Base-by-base conservation (phyloP, 2,888 invertebrate species). In the Ametastegia equiseti region DNA sequence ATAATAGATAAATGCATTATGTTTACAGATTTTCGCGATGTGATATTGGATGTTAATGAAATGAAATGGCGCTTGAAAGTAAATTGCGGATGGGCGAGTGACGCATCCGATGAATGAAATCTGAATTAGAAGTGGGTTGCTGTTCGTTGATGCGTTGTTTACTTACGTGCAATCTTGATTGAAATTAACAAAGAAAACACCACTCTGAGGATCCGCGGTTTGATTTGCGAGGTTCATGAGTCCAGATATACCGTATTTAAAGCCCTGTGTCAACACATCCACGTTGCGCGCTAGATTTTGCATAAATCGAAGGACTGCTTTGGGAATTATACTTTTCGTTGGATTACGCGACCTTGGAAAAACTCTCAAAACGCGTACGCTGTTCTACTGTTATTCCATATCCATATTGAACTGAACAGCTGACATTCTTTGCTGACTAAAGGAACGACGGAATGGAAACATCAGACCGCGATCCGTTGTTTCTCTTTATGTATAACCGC, bases 151-250 rank as follows among this genome's bases (percentile, higher is more conserved):
- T 47, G 54, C 36, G 57, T 63, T 42, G 77, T 71, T 73, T 84
- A 96, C 98, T 97, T 96, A 98, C 98, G 98, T 97, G 95, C 96
- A 96, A 93, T 99, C 98, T 93, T 99, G 98, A 93, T 99, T 99
- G 92, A 99, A 99, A 93, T 98, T 98, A 89, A 98, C 98, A 93
- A 97, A 98, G 92, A 97, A 96, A 92, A 96, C 96, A 93, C 96
- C 97, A 93, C 95, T 95, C 93, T 96, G 94, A 92, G 96, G 93
- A 93, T 96, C 96, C 92, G 95, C 94, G 90, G 94, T 94, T 93
- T 94, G 95, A 93, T 94, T 95, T 94, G 95, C 94, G 93, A 96
- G 95, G 95, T 95, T 97, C 97, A 97, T 97, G 94, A 95, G 96
- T 95, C 94, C 95, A 93, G 94, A 91, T 92, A 93, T 92, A 88